Percentiles rank a stretch among this genome's conserved stretches.
Evolutionary conservation across 64 coral and sea anemone species (phyloP).

Genomic region (Stichodactyla helianthus): DNA sequence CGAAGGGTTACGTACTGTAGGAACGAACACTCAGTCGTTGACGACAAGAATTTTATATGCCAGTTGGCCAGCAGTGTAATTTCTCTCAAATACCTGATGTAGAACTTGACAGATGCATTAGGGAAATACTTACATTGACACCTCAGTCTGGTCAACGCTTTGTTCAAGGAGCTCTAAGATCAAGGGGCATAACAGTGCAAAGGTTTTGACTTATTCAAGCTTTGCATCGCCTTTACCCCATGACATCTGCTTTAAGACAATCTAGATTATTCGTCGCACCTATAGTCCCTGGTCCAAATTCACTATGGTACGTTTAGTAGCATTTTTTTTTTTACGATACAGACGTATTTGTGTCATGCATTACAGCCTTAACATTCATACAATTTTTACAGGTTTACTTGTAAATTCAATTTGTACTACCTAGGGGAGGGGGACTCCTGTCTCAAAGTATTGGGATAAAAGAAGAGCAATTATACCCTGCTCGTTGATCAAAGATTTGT

Average conservation of each 20-base stretch:
- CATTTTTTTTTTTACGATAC: too few species aligned
- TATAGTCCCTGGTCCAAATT: conserved; percentile 50
- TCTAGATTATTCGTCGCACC: conserved; percentile 34
- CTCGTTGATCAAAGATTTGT: too few species aligned
- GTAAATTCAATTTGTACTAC: too few species aligned
- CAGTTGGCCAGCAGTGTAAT: conserved; percentile 35
- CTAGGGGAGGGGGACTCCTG: too few species aligned
- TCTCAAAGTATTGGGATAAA: too few species aligned
- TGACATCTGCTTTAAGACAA: conserved; percentile 38
- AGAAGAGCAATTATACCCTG: too few species aligned
- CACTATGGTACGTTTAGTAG: conserved; percentile 19
- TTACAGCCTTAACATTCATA: too few species aligned
- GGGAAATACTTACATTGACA: conserved; percentile 32
- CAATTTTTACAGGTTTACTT: too few species aligned
- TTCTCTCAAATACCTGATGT: conserved; percentile 37
- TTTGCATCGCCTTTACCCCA: conserved; percentile 28
- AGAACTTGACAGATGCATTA: conserved; percentile 25
- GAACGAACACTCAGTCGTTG: conserved; percentile 33
- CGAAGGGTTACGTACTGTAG: not conserved
- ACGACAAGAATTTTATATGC: conserved; percentile 45
- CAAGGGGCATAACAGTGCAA: conserved; percentile 29
- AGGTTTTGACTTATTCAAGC: conserved; percentile 26
- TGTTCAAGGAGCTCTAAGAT: conserved; percentile 38
- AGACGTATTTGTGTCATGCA: too few species aligned
- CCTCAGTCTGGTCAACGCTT: conserved; percentile 43